Evolutionary conservation across 2,888 invertebrate genomes (phyloP).

Genomic region (Calameuta filiformis): DNA sequence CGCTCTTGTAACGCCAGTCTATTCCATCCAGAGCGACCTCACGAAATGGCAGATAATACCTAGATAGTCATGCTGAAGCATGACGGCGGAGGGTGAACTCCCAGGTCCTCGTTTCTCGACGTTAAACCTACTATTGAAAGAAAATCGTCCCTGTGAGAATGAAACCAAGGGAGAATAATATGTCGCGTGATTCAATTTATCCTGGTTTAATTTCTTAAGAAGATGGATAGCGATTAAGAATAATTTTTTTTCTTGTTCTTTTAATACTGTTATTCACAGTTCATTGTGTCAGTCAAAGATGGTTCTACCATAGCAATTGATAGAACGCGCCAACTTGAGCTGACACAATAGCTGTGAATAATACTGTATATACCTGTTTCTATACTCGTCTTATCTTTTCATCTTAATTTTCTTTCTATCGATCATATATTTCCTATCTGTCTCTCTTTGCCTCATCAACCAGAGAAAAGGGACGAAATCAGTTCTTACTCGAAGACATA

Average conservation of each 20-base stretch:
- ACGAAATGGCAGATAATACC: neutral
- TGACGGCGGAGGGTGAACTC: neutral
- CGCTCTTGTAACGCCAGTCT: neutral
- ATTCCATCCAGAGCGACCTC: neutral
- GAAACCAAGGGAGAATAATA: neutral
- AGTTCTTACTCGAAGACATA: neutral
- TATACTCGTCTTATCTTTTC: neutral
- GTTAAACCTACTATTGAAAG: neutral
- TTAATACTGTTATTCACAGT: neutral
- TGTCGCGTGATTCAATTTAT: neutral
- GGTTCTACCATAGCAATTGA: too few species aligned
- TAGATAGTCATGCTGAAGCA: neutral
- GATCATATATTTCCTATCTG: too few species aligned
- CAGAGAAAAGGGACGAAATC: neutral
- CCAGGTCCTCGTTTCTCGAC: neutral
- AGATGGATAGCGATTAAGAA: neutral
- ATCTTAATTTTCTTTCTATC: too few species aligned
- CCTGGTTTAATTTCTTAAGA: neutral
- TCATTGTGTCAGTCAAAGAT: too few species aligned
- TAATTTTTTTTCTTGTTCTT: neutral
- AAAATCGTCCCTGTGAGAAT: neutral
- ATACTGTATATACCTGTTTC: neutral
- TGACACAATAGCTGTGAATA: too few species aligned
- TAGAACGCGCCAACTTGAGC: too few species aligned
- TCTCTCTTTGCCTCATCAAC: too few species aligned